phyloP scores from a whole-genome alignment of 2,113 vertebrate species.

The Electrona antarctica region DNA sequence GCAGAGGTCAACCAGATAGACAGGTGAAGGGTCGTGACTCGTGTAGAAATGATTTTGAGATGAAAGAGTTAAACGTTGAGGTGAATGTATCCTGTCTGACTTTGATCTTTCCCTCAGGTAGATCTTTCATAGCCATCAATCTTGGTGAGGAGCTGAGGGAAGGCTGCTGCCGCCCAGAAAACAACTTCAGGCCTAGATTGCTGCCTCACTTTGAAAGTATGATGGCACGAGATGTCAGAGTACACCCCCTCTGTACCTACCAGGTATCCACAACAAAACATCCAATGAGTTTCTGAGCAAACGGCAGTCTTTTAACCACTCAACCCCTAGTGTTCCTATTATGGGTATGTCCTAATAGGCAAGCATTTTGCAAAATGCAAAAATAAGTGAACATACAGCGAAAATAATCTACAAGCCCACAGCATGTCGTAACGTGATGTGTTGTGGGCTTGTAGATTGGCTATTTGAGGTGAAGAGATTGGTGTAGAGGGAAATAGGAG shows the following conservation, averaged over 20 bases:
- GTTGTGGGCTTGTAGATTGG: not conserved
- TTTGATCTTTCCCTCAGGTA: constrained; percentile 80
- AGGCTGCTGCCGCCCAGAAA: constrained; percentile 51
- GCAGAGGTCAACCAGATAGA: constrained; percentile 55
- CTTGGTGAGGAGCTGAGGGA: constrained; percentile 57
- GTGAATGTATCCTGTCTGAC: constrained; percentile 65
- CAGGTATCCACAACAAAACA: constrained; percentile 12
- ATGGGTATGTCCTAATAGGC: no score
- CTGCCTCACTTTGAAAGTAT: constrained; percentile 32
- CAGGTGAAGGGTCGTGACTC: constrained; percentile 64
- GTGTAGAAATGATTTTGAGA: constrained; percentile 52
- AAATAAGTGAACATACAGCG: no score
- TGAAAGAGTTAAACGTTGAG: constrained; percentile 76
- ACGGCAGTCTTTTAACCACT: no score
- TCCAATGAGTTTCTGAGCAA: not conserved
- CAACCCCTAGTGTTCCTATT: no score
- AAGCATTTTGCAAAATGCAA: no score
- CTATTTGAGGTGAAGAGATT: not conserved
- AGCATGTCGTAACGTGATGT: no score
- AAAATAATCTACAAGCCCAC: no score
- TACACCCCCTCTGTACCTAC: not conserved
- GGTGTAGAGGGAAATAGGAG: no score
- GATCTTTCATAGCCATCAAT: constrained; percentile 69
- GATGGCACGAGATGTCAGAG: constrained; percentile 13
- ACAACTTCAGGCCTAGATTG: constrained; percentile 59